Evolutionary conservation across 2,797 vertebrate species (phyloP).

Genomic region (Merluccius polli): DNA sequence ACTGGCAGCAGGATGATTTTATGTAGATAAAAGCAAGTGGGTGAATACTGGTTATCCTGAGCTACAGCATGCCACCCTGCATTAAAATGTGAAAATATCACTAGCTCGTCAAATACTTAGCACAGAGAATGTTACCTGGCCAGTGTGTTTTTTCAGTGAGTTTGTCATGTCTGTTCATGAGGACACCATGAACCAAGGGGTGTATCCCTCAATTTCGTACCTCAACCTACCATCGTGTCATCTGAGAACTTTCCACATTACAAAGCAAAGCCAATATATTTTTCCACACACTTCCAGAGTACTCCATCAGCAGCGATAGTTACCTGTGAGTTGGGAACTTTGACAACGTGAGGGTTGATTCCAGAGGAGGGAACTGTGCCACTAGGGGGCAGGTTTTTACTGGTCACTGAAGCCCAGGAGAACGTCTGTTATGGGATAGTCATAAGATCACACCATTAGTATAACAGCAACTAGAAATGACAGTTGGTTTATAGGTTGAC

Average conservation of each 20-base stretch:
- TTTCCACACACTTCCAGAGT: background rate
- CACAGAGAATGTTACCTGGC: background rate
- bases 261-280: background rate
- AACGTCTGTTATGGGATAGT: constrained; percentile 82
- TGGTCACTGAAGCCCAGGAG: constrained; percentile 99
- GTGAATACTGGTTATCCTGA: background rate
- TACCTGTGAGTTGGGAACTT: constrained; percentile 96
- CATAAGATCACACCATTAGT: constrained; percentile 51
- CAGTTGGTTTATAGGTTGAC: too few relatives aligned
- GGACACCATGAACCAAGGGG: too few relatives aligned
- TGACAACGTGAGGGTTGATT: constrained; percentile 93
- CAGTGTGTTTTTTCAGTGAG: too few relatives aligned
- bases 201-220: too few relatives aligned
- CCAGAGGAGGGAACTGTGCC: constrained; percentile 92
- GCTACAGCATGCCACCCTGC: background rate
- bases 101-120: background rate
- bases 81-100: too few relatives aligned
- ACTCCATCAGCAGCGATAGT: constrained; percentile 37
- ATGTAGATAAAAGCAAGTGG: background rate
- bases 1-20: background rate
- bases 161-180: too few relatives aligned
- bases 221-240: too few relatives aligned
- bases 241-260: background rate
- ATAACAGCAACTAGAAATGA: background rate
- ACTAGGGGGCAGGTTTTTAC: constrained; percentile 98